phyloP scores from a whole-genome alignment of 2,888 invertebrate genomes.

The Microctonus hyperodae region DNA sequence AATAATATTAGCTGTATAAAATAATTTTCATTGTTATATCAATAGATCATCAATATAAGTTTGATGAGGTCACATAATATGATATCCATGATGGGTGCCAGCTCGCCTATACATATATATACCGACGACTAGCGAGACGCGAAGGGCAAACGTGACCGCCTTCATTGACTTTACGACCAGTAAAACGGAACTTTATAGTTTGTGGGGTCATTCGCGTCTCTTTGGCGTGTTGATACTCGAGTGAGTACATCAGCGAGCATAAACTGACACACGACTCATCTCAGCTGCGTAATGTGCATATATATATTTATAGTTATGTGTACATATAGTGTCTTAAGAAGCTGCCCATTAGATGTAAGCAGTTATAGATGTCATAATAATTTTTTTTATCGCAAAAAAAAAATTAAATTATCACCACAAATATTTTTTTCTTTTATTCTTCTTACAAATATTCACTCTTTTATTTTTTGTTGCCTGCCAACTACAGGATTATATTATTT shows the following conservation, averaged over 20 bases:
- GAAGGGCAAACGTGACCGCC: slow-evolving; percentile 59
- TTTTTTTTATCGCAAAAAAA: too few species aligned
- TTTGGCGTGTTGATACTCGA: slow-evolving; percentile 42
- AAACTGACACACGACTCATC: slow-evolving; percentile 35
- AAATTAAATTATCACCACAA: too few species aligned
- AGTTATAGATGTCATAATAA: slow-evolving; percentile 7
- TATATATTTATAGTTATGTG: too few species aligned
- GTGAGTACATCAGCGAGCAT: slow-evolving; percentile 18
- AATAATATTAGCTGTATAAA: neutral
- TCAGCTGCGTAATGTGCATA: slow-evolving; percentile 10
- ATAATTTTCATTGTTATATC: neutral
- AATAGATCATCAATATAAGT: slow-evolving; percentile 30
- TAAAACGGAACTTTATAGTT: slow-evolving; percentile 59
- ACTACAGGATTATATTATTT: neutral
- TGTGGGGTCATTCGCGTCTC: slow-evolving; percentile 47
- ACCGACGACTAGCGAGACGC: slow-evolving; percentile 46
- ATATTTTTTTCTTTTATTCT: neutral
- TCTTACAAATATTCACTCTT: too few species aligned
- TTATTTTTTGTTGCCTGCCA: too few species aligned
- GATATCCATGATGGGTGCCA: slow-evolving; percentile 44
- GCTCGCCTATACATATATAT: neutral
- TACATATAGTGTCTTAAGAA: slow-evolving; percentile 29
- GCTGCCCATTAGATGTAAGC: slow-evolving; percentile 37
- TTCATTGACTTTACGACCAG: slow-evolving; percentile 60
- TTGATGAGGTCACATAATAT: slow-evolving; percentile 38